Evolutionary conservation across 2,113 vertebrate species (phyloP).

Genomic region (Oceanites oceanicus): DNA sequence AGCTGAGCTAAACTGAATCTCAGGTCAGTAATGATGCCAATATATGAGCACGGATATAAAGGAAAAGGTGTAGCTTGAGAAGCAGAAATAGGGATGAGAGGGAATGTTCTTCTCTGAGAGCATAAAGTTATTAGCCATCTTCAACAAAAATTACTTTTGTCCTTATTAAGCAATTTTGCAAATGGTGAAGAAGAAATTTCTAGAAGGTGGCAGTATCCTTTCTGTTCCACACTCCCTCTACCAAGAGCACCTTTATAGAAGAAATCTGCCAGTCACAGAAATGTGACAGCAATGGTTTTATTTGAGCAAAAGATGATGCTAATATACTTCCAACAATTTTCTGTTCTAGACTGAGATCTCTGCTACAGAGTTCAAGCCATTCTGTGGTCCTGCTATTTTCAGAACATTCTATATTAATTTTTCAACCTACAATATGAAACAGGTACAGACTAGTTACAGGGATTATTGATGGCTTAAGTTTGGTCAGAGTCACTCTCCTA

Average conservation of each 20-base stretch:
- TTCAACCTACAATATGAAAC: constrained; percentile 18
- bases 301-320: neutral
- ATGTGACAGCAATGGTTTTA: neutral
- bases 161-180: neutral
- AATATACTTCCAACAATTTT: neutral
- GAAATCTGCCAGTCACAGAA: neutral
- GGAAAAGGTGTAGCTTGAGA: neutral
- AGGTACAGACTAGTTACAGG: constrained; percentile 45
- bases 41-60: neutral
- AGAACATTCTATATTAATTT: neutral
- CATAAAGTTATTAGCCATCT: neutral
- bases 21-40: neutral
- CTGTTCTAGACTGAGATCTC: neutral
- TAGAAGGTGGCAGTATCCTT: neutral
- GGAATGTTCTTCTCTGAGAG: neutral
- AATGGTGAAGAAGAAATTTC: neutral
- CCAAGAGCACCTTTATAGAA: neutral
- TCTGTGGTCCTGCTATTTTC: neutral
- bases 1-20: neutral
- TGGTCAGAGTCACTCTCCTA: neutral
- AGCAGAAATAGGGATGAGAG: neutral
- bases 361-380: neutral
- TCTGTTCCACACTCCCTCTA: neutral
- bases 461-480: neutral
- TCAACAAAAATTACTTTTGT: constrained; percentile 9